These are phyloP conservation scores for Rhabdomys dilectus DNA, from an alignment of 2,113 vertebrate genomes.

Conservation along the genomic window DNA sequence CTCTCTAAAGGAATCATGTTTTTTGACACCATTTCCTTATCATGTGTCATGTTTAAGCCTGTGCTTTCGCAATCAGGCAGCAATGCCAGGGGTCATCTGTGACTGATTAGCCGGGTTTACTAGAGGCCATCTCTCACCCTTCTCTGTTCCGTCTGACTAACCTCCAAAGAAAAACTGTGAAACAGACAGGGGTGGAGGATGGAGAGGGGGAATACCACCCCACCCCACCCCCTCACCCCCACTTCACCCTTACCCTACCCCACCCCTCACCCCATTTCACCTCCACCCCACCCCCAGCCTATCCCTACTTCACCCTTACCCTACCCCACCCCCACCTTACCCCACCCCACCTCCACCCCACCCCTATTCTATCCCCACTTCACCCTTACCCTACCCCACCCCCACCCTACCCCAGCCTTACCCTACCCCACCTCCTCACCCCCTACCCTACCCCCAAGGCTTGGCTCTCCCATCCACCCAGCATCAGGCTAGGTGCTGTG, in stretches of 20 bases:
- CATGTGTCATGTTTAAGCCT: background rate
- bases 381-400: no score
- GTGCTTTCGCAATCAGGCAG: background rate
- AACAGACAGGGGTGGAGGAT: background rate
- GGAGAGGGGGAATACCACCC: background rate
- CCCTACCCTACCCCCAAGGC: accelerated
- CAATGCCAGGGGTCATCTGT: background rate
- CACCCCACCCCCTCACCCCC: background rate
- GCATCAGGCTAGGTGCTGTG: background rate
- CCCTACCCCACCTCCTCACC: no score
- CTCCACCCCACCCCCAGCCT: no score
- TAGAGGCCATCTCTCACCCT: background rate
- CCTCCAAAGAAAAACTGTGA: background rate
- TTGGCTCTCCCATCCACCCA: accelerated
- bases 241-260: no score
- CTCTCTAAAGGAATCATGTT: background rate
- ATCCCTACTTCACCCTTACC: no score
- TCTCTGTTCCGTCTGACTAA: background rate
- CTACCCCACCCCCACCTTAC: background rate
- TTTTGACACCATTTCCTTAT: background rate
- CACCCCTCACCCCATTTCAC: no score
- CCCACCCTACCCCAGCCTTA: background rate
- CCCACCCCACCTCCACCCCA: background rate
- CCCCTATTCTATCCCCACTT: no score
- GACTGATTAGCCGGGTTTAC: background rate